Evolutionary conservation across 2,888 invertebrate species (phyloP).

Genomic region (Atethmia centrago): DNA sequence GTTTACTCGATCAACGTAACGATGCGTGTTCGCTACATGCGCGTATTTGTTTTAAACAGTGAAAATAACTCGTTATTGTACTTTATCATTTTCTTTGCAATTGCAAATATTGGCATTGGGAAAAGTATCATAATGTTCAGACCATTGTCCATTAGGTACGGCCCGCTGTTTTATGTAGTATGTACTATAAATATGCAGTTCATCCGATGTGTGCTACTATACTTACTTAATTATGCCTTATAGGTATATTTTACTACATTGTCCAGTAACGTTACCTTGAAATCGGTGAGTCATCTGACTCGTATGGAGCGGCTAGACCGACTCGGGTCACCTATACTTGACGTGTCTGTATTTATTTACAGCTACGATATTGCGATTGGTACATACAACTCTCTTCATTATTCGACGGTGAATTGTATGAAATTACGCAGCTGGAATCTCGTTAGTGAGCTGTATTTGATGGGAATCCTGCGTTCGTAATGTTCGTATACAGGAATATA

Average conservation of each 20-base stretch:
- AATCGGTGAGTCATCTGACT: constrained; percentile 82
- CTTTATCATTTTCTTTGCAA: constrained; percentile 41
- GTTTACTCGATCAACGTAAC: constrained; percentile 67
- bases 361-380: constrained; percentile 43
- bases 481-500: constrained; percentile 13
- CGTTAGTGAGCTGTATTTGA: constrained; percentile 66
- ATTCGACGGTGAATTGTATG: constrained; percentile 74
- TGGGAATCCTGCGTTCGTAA: constrained; percentile 20
- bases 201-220: constrained; percentile 23
- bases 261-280: constrained; percentile 72
- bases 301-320: constrained; percentile 79
- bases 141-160: not conserved
- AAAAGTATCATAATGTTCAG: not conserved
- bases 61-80: constrained; percentile 63
- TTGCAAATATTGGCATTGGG: constrained; percentile 17
- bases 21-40: constrained; percentile 69
- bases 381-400: constrained; percentile 62
- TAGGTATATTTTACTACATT: constrained; percentile 66
- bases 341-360: constrained; percentile 46
- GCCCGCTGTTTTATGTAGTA: not conserved
- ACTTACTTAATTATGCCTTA: constrained; percentile 51
- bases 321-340: constrained; percentile 56
- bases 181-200: constrained; percentile 1
- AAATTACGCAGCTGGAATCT: constrained; percentile 72
- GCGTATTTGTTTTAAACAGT: constrained; percentile 60